Evolutionary conservation across 2,888 invertebrate genomes (phyloP), one percentile per base, ranked within the genome.

Genomic region (Acholoe squamosa): DNA sequence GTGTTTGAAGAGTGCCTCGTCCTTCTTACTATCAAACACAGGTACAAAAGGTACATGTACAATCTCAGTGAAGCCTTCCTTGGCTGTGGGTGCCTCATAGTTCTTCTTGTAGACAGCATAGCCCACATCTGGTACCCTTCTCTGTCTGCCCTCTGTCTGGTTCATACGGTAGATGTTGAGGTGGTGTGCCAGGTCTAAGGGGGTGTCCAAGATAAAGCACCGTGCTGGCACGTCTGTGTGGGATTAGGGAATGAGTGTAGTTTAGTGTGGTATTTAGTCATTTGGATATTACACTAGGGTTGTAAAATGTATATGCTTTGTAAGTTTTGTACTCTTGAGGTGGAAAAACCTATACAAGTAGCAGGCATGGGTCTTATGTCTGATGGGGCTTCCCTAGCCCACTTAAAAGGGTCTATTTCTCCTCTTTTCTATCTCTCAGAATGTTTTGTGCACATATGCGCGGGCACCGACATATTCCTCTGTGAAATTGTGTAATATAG

Each of bases 111-210:
- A 95, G 43, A 95, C 93, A 91, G 94, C 93, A 91, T 94, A 95
- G 0, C 94, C 95, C 0, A 95, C 95, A 92, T 94, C 95, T 7
- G 95, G 95, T n/a, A 95, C 93, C 7, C 95, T 92, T 5, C 95
- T 91, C 5, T 94, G 93, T 61, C 93, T 89, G 7, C 95, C 94
- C 10, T 93, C 91, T 1, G 95, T 94, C 91, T 93, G 94, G 89
- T 93, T 95, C 92, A 95, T 94, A 33, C 95, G 92, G 33, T 94
- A 93, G 90, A 93, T 93, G 92, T 95, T 95, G 61, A 95, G 91
- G 91, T 95, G 95, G 77, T 94, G 93, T 33, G 94, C 94, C 71
- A 95, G 88, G 34, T 94, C 94, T 22, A 93, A 67, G 1, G 94
- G 93, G 19, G 95, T 95, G 88, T 94, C 93, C 93, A 95, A 92